Base-by-base conservation (phyloP, 2,797 vertebrate species). In the Amblyopsis hoosieri region DNA sequence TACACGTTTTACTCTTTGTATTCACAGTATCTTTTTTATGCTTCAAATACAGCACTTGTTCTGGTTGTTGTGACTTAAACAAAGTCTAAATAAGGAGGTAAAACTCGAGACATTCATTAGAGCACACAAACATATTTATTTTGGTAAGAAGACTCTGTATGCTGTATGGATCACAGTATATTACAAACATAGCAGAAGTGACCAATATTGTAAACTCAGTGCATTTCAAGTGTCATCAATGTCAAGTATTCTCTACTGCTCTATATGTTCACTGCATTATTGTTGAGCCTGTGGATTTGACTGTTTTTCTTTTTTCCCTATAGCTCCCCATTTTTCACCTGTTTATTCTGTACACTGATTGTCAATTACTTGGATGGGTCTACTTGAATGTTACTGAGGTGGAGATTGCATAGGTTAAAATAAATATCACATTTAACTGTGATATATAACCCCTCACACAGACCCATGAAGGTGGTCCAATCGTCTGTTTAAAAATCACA, bases 271-370 rank as follows among this genome's bases (percentile, higher is more conserved):
- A 33, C 57, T 69, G 60, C 12, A 33, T 71, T 14, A 37, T 19
- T 9, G 52, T 65, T 23, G 72, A 71, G 73, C 73, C 73, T 80
- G 72, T 71, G 69, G 47, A 66, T 81, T 74, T 80, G 71, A 65
- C 64, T 49, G 46, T 14, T 4, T 62, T 74, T 52, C 37, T 51
- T 70, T 52, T 31, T 51, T 70, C 14, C 62, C 13, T 84, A 82
- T 84, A 83, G 79, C 74, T 75, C 73, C 62, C 72, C 70, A 84
- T 85, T 68, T 66, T 65, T 88, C 83, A 80, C 67, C 85, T 45
- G 59, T 33, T 75, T 67, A 58, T 68, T 51, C 61, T 72, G 75
- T 66, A 68, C 63, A 75, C 19, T 23, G 3, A 23, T 57, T 82
- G 77, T 76, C 78, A 70, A 47, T 73, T 66, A 66, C 72, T 83